Percentiles rank a stretch among this genome's conserved stretches.
Conservation (phyloP, 2,113 vertebrate species). For the Petaurus breviceps region DNA sequence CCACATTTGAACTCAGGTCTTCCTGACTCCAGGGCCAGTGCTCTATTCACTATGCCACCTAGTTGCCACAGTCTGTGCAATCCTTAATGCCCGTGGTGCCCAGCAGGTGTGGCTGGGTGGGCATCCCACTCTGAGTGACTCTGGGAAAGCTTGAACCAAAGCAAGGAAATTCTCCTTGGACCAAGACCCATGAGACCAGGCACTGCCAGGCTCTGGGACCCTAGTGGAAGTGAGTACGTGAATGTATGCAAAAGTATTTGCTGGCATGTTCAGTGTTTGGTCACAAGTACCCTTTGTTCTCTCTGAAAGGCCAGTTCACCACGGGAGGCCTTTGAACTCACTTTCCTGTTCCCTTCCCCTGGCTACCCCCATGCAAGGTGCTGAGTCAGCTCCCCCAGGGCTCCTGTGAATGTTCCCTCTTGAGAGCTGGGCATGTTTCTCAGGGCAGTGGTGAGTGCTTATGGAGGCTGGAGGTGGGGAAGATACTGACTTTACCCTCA, state of each 20-base stretch:
- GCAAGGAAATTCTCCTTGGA: neutral
- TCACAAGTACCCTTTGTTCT: neutral
- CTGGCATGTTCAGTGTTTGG: fast-evolving
- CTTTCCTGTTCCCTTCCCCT: neutral
- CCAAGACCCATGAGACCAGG: neutral
- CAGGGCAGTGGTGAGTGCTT: neutral
- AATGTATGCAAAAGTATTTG: neutral
- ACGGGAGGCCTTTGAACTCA: neutral
- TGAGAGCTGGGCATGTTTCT: too few species aligned
- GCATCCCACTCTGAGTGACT: neutral
- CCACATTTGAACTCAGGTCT: too few species aligned
- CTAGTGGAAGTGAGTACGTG: neutral
- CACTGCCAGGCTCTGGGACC: neutral
- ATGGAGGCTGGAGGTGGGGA: too few species aligned
- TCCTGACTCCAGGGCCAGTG: too few species aligned
- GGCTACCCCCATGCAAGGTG: neutral
- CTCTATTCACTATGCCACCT: too few species aligned
- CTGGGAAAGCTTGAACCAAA: neutral
- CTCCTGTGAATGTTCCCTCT: neutral
- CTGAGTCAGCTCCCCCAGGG: neutral
- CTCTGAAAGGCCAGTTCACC: neutral
- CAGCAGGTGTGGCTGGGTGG: neutral
- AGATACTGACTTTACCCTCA: neutral
- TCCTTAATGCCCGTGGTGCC: neutral
- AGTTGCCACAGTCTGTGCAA: neutral